A percentile compares a stretch with the other conserved stretches of the same genome.
phyloP scores from a whole-genome alignment of 2,797 vertebrate species.

The Siniperca obscura region DNA sequence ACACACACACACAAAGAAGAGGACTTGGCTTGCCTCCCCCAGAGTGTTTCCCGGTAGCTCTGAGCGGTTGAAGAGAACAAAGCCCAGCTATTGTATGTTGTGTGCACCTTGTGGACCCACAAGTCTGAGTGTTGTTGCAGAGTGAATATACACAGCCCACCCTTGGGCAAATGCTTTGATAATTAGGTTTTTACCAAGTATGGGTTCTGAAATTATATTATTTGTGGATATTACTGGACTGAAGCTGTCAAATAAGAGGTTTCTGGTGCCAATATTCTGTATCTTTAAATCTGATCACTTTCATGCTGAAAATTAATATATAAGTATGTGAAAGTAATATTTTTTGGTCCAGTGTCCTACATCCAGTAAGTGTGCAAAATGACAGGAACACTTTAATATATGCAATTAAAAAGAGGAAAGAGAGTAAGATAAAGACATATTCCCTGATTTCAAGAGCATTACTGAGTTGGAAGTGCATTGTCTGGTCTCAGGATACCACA shows the following conservation, averaged over 20 bases:
- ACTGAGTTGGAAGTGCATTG: neutral
- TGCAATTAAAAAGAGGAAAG: neutral
- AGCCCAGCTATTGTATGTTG: conserved; percentile 61
- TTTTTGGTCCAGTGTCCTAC: neutral
- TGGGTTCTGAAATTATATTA: neutral
- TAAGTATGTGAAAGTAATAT: neutral
- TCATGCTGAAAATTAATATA: neutral
- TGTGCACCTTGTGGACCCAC: conserved; percentile 44
- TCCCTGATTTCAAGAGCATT: neutral
- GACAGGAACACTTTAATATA: no score
- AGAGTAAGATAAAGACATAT: neutral
- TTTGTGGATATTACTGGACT: neutral
- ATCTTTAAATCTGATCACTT: neutral
- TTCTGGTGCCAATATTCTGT: neutral
- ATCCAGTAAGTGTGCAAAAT: neutral
- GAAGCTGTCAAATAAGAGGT: neutral
- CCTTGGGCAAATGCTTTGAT: conserved; percentile 18
- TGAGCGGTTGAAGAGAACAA: conserved; percentile 65
- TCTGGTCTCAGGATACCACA: neutral
- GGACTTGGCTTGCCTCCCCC: conserved; percentile 55
- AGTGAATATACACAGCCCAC: conserved; percentile 26
- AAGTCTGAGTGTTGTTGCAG: conserved; percentile 17
- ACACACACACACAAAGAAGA: conserved; percentile 41
- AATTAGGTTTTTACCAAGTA: neutral
- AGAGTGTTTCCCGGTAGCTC: conserved; percentile 63